A percentile compares a stretch with the other conserved stretches of the same genome.
Conservation (phyloP, 2,797 vertebrate species). For the Dendrocincla tyrannina region DNA sequence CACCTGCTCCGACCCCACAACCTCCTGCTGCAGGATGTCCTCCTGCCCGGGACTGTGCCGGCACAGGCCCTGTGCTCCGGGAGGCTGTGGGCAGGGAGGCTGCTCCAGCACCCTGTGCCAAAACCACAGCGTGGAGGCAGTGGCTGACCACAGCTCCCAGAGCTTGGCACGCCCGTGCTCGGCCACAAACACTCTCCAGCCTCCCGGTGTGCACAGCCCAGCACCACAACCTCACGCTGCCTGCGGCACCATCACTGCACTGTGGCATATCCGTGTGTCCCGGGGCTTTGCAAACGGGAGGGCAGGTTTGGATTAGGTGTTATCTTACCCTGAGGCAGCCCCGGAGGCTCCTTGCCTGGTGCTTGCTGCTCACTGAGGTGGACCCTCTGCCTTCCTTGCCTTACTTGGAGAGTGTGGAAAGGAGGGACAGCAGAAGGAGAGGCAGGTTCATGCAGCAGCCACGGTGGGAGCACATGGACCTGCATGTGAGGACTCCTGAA, state of each 20-base stretch:
- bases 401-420: neutral
- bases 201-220: neutral
- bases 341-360: neutral
- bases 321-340: neutral
- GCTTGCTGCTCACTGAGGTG: neutral
- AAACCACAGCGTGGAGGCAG: fast-evolving
- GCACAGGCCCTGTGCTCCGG: fast-evolving
- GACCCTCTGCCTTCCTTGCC: neutral
- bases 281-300: neutral
- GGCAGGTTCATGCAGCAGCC: fast-evolving
- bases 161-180: neutral
- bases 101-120: neutral
- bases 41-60: neutral
- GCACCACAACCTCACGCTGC: fast-evolving
- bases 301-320: fast-evolving
- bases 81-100: neutral
- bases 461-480: fast-evolving
- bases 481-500: neutral
- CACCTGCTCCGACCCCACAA: fast-evolving
- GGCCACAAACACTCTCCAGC: neutral
- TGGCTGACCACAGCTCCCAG: neutral
- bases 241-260: fast-evolving
- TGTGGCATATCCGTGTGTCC: fast-evolving
- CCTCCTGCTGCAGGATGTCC: neutral
- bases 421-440: fast-evolving